phyloP scores from a whole-genome alignment of 2,888 invertebrate species.

The Pollenia labialis region DNA sequence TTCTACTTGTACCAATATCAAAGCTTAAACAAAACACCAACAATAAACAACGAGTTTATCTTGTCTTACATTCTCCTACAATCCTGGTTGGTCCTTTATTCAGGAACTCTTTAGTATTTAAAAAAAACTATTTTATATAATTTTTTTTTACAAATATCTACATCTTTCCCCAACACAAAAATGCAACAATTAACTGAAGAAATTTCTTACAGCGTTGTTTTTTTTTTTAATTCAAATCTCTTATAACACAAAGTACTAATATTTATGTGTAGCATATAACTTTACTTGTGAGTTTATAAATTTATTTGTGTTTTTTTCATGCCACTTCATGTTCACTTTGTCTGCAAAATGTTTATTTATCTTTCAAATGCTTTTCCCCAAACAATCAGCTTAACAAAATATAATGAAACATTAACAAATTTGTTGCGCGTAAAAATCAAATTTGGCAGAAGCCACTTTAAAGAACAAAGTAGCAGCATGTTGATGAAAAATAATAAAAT shows the following conservation, averaged over 20 bases:
- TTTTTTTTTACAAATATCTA: neutral
- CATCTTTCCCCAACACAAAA: conserved; percentile 6
- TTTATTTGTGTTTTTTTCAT: conserved; percentile 23
- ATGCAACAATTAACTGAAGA: conserved; percentile 36
- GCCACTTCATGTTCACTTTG: conserved; percentile 39
- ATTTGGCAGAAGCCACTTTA: conserved; percentile 51
- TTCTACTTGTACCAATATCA: too few relatives aligned
- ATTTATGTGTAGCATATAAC: conserved; percentile 35
- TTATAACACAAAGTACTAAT: conserved; percentile 27
- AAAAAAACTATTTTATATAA: neutral
- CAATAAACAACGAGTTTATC: too few relatives aligned
- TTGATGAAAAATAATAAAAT: neutral
- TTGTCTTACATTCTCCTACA: too few relatives aligned
- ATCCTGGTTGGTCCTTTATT: too few relatives aligned
- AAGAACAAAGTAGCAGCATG: conserved; percentile 10
- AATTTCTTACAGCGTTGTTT: conserved; percentile 31
- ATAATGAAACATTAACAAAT: conserved; percentile 61
- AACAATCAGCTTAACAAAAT: conserved; percentile 47
- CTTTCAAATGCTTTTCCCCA: conserved; percentile 67
- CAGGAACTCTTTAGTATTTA: too few relatives aligned
- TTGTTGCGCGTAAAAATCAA: conserved; percentile 53
- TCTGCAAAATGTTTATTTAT: conserved; percentile 68
- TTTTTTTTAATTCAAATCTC: neutral
- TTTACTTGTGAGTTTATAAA: conserved; percentile 51
- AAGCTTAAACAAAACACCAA: too few relatives aligned